Evolutionary conservation across 2,797 vertebrate species (phyloP).

Genomic region (Molossus alvarezi): DNA sequence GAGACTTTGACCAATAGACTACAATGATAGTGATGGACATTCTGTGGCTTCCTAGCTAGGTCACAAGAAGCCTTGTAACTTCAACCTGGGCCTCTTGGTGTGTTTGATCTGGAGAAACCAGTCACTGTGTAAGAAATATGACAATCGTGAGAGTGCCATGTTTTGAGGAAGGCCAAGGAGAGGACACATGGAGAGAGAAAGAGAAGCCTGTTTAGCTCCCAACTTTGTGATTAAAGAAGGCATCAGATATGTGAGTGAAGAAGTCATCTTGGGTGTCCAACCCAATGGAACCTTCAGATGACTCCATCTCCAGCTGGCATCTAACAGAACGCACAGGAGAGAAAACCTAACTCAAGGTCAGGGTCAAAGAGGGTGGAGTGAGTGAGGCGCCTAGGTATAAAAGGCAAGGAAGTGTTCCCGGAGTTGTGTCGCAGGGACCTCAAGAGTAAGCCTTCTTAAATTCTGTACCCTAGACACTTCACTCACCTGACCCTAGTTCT

Average conservation of each 20-base stretch:
- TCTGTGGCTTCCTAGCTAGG: neutral
- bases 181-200: neutral
- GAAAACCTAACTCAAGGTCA: neutral
- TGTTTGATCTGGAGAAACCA: slow-evolving; percentile 2
- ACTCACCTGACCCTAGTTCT: neutral
- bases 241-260: neutral
- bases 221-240: neutral
- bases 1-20: neutral
- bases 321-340: neutral
- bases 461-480: neutral
- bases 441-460: neutral
- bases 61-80: neutral
- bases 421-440: neutral
- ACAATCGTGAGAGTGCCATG: neutral
- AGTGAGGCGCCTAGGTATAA: neutral
- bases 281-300: neutral
- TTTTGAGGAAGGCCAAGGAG: neutral
- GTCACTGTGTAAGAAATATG: neutral
- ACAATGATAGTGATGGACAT: neutral
- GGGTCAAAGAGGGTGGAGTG: neutral
- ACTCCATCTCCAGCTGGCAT: neutral
- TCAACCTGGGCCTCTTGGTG: neutral
- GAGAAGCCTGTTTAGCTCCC: neutral
- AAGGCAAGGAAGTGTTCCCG: neutral
- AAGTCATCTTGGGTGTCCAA: neutral